Conservation (phyloP, 53 echinoderm and acorn worm genomes). For the Paracentrotus lividus region DNA sequence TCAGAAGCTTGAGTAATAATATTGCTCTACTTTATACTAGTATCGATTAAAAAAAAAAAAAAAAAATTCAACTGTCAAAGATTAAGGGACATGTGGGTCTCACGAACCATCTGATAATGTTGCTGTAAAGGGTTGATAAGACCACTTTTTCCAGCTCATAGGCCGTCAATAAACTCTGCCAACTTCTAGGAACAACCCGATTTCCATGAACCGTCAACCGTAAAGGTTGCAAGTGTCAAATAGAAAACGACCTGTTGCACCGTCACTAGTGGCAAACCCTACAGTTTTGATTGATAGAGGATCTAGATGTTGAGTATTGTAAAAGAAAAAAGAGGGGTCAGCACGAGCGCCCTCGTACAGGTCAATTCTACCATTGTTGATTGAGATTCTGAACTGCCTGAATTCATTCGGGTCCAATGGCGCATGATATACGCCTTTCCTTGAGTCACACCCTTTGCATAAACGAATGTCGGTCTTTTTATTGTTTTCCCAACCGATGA, state of each 20-base stretch:
- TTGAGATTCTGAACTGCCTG: background rate
- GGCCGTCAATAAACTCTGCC: too few species aligned
- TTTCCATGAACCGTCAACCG: background rate
- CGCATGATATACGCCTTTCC: background rate
- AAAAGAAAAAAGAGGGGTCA: background rate
- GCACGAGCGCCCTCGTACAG: background rate
- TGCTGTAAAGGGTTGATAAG: too few species aligned
- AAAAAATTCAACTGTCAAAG: too few species aligned
- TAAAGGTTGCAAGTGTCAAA: conserved; percentile 32
- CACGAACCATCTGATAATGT: too few species aligned
- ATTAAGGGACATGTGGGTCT: too few species aligned
- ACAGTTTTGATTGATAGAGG: background rate
- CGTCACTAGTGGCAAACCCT: background rate
- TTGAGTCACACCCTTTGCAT: background rate
- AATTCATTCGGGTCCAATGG: background rate
- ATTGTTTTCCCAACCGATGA: background rate
- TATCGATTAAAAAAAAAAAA: too few species aligned
- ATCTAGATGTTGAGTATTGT: background rate
- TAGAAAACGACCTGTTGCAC: background rate
- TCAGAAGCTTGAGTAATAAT: too few species aligned
- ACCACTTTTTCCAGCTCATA: too few species aligned
- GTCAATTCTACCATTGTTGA: background rate
- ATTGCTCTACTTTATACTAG: too few species aligned
- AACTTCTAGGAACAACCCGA: too few species aligned
- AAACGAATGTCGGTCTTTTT: background rate